Percentiles rank a stretch among this genome's conserved stretches.
These are phyloP conservation scores for Nothura maculosa DNA, from an alignment of 2,797 vertebrate species.

Conservation along the genomic window DNA sequence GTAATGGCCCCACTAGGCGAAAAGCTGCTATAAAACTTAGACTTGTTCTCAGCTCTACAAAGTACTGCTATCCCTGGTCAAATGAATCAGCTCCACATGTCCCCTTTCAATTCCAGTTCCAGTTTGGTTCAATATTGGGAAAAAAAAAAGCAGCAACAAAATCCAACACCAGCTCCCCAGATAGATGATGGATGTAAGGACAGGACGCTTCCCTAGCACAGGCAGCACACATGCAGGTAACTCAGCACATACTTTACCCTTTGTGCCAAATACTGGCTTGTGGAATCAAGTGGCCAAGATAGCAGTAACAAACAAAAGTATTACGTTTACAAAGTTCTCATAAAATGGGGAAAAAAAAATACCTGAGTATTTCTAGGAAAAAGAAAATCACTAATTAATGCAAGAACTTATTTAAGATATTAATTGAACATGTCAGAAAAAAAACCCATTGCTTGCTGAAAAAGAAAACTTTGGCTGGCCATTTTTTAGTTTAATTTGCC, in stretches of 20 bases:
- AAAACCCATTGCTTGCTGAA: neutral
- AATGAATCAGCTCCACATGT: neutral
- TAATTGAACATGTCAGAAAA: neutral
- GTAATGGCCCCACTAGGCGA: neutral
- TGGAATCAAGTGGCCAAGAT: neutral
- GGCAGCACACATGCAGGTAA: neutral
- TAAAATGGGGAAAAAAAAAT: neutral
- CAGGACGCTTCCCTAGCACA: neutral
- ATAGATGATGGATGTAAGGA: neutral
- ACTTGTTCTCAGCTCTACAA: neutral
- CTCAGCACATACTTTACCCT: neutral
- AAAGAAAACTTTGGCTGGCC: neutral
- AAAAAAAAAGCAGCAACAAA: neutral
- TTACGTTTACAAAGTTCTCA: neutral
- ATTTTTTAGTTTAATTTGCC: neutral
- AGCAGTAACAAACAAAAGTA: neutral
- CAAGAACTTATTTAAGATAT: neutral
- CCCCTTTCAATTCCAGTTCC: neutral
- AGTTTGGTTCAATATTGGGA: no score
- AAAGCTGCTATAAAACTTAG: neutral
- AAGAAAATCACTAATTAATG: neutral
- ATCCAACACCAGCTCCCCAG: neutral
- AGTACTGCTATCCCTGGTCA: rapidly evolving
- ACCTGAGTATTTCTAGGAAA: neutral
- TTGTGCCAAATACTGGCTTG: neutral